Evolutionary conservation across 1,140 invertebrate genomes (phyloP).

Genomic region (Brachionus sp.): DNA sequence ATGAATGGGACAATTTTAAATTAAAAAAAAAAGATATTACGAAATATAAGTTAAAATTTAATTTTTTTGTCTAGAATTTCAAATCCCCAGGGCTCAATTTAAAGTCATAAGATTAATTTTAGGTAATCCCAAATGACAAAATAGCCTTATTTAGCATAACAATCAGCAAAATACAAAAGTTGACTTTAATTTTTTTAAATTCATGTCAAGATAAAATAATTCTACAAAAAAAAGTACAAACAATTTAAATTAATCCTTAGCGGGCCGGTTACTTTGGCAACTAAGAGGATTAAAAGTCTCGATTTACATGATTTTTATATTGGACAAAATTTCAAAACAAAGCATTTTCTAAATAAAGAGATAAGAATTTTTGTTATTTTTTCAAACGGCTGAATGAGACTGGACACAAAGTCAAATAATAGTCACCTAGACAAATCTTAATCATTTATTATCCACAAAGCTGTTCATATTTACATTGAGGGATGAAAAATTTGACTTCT

Average conservation of each 20-base stretch:
- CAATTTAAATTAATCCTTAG: neutral
- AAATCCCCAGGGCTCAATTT: neutral
- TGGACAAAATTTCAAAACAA: neutral
- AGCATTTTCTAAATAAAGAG: neutral
- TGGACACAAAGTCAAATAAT: neutral
- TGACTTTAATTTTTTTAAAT: neutral
- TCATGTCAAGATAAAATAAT: constrained; percentile 2
- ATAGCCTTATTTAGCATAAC: neutral
- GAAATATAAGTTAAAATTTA: neutral
- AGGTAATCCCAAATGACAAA: neutral
- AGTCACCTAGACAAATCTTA: neutral
- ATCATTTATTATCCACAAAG: neutral
- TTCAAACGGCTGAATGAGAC: neutral
- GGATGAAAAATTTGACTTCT: neutral
- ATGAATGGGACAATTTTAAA: neutral
- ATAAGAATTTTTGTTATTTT: neutral
- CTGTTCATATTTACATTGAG: neutral
- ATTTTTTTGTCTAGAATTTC: neutral
- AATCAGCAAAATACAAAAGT: neutral
- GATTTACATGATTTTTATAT: neutral
- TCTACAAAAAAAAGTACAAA: neutral
- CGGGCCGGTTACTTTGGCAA: neutral
- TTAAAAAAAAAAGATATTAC: neutral
- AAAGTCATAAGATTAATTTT: neutral
- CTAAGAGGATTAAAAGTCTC: neutral